phyloP scores from a whole-genome alignment of 1,140 invertebrate genomes.

The Spodoptera frugiperda region DNA sequence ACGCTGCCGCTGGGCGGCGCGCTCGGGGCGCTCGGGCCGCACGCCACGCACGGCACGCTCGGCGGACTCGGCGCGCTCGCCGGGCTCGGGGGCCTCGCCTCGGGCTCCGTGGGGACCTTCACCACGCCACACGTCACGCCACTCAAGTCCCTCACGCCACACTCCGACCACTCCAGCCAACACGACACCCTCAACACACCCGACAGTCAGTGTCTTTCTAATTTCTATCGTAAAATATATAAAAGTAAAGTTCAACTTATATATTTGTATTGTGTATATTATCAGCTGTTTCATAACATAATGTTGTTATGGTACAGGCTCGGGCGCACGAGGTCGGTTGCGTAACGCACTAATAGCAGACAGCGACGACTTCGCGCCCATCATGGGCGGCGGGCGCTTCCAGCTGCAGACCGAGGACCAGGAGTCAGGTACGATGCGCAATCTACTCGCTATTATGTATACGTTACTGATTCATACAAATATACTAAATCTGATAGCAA shows the following conservation, averaged over 20 bases:
- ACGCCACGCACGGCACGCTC: constrained; percentile 51
- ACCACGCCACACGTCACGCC: constrained; percentile 48
- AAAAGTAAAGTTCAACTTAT: too few species aligned
- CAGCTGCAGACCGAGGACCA: constrained; percentile 92
- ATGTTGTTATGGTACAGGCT: constrained; percentile 50
- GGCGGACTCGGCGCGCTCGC: neutral
- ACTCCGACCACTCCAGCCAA: constrained; percentile 55
- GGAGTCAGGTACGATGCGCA: constrained; percentile 80
- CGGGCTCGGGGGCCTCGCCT: constrained; percentile 43
- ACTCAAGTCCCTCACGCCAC: constrained; percentile 48
- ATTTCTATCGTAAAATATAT: too few species aligned
- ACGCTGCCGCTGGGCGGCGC: constrained; percentile 66
- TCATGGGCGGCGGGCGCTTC: constrained; percentile 87
- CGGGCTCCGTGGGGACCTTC: neutral
- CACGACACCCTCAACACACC: constrained; percentile 61
- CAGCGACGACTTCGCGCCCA: constrained; percentile 88
- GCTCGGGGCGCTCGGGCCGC: constrained; percentile 1
- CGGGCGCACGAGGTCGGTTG: constrained; percentile 81
- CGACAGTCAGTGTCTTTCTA: constrained; percentile 66
- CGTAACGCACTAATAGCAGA: constrained; percentile 88
- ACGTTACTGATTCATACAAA: too few species aligned
- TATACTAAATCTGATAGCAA: too few species aligned
- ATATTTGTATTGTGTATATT: too few species aligned
- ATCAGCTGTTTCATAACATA: neutral
- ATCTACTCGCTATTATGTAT: neutral